Base-by-base conservation (phyloP, 2,797 vertebrate genomes). In the Myiotriccus ornatus region DNA sequence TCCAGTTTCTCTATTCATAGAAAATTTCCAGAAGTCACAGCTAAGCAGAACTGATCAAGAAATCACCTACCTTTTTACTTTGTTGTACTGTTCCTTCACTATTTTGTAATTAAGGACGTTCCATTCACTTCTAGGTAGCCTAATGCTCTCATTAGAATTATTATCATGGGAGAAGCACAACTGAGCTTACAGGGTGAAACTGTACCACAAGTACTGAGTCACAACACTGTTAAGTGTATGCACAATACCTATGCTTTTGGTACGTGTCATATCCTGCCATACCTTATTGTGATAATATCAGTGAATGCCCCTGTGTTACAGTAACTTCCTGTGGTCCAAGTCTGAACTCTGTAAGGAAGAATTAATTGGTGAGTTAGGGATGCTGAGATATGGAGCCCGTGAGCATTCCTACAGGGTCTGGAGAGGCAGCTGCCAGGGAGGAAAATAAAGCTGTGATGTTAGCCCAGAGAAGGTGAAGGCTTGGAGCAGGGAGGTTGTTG, bases 401-500 rank as follows among this genome's bases (percentile, higher is more conserved):
- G n/a, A 81, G 8, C 2, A 0, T 84, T 84, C 0, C 0, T 68
- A 20, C 27, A 49, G 32, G 5, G 1, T 77, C 28, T 74, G 39
- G 28, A 70, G 34, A 47, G 15, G n/a, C 49, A 52, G 30, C 21
- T 91, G 27, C 16, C 2, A 2, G 23, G 7, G 32, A 83, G 23
- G n/a, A 56, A 56, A 49, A 24, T n/a, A 49, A 47, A 87, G 14
- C 56, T 53, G 14, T 77, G 39, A 37, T 85, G 8, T 62, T 60
- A 69, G 34, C 27, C 27, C 14, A 25, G 71, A 28, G 37, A 8
- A 81, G 16, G 11, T 44, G 30, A 75, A 80, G 34, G 39, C 21
- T 46, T 74, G 4, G 12, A 8, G 10, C 0, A 3, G 3, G 3
- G 3, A 5, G 9, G 4, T 5, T 43, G 27, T 23, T 18, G 6